These are phyloP conservation scores for Anoplopoma fimbria DNA, from an alignment of 2,113 vertebrate species.

Conservation along the genomic window DNA sequence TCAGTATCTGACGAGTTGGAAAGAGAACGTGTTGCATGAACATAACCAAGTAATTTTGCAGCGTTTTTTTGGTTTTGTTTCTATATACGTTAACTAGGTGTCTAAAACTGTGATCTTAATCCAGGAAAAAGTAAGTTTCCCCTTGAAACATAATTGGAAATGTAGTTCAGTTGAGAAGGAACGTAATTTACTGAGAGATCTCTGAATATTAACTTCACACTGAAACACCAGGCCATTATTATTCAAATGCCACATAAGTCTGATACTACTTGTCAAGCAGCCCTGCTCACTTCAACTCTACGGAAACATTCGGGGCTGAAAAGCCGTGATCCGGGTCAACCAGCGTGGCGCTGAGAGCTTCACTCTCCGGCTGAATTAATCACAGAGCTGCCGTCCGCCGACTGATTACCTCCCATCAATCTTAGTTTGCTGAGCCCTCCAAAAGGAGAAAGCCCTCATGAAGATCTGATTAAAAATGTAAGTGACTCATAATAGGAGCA, in stretches of 20 bases:
- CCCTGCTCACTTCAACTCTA: constrained; percentile 4
- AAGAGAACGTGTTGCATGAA: too few species aligned
- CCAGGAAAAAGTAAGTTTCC: background rate
- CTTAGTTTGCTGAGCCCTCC: constrained; percentile 70
- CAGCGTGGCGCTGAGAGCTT: constrained; percentile 48
- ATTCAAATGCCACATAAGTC: constrained; percentile 21
- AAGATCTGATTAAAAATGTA: constrained; percentile 83
- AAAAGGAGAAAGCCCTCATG: constrained; percentile 72
- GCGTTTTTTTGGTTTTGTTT: background rate
- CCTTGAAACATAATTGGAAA: background rate
- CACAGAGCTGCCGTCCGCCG: constrained; percentile 70
- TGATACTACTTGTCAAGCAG: constrained; percentile 4
- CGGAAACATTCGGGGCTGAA: constrained; percentile 18
- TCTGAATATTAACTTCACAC: background rate
- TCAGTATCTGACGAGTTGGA: too few species aligned
- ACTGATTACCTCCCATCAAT: constrained; percentile 80
- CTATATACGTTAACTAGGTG: background rate
- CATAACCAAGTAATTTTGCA: background rate
- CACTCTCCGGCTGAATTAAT: constrained; percentile 71
- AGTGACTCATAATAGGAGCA: constrained; percentile 78
- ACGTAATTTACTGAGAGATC: constrained; percentile 1
- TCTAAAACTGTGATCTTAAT: background rate
- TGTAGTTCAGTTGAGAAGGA: too few species aligned
- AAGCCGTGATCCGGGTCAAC: constrained; percentile 34
- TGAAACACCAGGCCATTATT: constrained; percentile 7